These are phyloP conservation scores for Polydrusus tereticollis DNA, from an alignment of 2,888 invertebrate genomes.

Conservation along the genomic window DNA sequence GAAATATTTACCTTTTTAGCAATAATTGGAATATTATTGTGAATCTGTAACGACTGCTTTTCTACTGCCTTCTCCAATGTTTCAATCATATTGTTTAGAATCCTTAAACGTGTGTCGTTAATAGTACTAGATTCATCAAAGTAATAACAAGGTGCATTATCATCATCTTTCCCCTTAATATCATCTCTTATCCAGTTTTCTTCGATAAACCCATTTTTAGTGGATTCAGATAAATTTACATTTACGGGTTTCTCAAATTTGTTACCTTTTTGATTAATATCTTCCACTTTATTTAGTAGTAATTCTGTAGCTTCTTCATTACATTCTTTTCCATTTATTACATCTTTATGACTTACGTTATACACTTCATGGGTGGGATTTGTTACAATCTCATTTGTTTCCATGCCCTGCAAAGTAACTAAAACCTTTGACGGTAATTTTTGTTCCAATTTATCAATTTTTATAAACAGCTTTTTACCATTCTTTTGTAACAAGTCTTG, in stretches of 20 bases:
- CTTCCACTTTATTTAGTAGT: background rate
- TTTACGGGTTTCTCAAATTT: background rate
- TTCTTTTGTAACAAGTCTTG: conserved; percentile 21
- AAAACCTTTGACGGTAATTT: conserved; percentile 17
- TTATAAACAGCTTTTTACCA: conserved; percentile 31
- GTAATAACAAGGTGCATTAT: conserved; percentile 34
- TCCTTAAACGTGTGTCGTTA: conserved; percentile 46
- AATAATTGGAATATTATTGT: conserved; percentile 44
- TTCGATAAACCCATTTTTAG: background rate
- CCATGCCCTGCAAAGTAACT: conserved; percentile 21
- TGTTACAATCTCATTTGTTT: background rate
- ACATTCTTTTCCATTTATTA: background rate
- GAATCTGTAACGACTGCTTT: conserved; percentile 24
- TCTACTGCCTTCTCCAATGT: conserved; percentile 50
- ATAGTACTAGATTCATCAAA: conserved; percentile 43
- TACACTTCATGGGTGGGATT: background rate
- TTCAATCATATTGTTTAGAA: conserved; percentile 44
- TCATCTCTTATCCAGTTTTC: background rate
- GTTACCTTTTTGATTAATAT: background rate
- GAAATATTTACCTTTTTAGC: conserved; percentile 28
- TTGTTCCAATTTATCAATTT: conserved; percentile 17
- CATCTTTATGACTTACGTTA: background rate
- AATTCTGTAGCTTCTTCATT: background rate
- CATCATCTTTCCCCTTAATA: conserved; percentile 1
- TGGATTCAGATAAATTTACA: background rate